These are phyloP conservation scores for Trinorchestia longiramus DNA, from an alignment of 1,140 invertebrate species.

Conservation along the genomic window DNA sequence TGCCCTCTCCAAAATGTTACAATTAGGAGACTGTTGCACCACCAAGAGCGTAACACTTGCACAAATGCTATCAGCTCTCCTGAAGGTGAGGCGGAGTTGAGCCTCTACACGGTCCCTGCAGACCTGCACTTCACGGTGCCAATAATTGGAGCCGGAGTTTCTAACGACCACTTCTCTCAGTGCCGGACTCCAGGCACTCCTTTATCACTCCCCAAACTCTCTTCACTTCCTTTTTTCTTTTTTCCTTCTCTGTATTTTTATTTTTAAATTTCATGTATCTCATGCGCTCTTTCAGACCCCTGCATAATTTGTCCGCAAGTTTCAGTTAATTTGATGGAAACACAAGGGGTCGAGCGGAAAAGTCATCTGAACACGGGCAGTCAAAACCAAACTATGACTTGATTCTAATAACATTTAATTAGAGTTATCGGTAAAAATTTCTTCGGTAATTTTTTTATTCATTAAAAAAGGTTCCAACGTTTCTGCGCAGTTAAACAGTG, in stretches of 20 bases:
- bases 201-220: neutral
- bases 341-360: neutral
- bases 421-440: neutral
- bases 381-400: neutral
- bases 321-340: neutral
- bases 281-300: neutral
- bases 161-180: neutral
- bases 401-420: neutral
- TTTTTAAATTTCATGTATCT: neutral
- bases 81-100: neutral
- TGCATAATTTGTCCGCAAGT: neutral
- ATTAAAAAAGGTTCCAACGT: neutral
- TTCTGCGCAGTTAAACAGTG: neutral
- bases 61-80: too few species aligned
- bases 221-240: neutral
- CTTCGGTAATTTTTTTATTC: too few species aligned
- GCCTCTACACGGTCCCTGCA: neutral
- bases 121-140: neutral
- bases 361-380: neutral
- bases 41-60: too few species aligned
- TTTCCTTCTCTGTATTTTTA: neutral
- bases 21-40: too few species aligned
- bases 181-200: neutral
- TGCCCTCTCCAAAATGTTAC: too few species aligned
- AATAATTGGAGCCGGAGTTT: neutral